These are phyloP conservation scores for Anas bahamensis DNA, from an alignment of 2,797 vertebrate genomes.

Conservation along the genomic window DNA sequence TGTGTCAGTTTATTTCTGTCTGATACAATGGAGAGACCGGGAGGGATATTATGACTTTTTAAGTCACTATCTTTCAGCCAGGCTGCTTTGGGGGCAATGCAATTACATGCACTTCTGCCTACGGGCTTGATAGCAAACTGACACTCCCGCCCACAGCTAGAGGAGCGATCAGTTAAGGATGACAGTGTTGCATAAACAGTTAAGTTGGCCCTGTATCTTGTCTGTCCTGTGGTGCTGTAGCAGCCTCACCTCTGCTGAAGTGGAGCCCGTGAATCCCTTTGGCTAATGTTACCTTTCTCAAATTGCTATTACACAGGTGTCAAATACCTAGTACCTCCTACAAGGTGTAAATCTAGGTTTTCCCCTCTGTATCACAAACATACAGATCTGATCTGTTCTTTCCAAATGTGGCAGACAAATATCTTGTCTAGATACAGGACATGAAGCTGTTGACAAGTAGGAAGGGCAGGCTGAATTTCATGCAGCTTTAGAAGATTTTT, in stretches of 20 bases:
- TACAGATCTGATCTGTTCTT: background rate
- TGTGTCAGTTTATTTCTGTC: background rate
- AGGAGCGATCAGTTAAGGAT: background rate
- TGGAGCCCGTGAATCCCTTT: background rate
- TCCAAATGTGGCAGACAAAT: background rate
- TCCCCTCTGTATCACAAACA: background rate
- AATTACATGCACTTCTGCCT: background rate
- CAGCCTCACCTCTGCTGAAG: background rate
- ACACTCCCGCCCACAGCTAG: background rate
- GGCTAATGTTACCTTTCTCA: background rate
- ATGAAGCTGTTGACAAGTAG: background rate
- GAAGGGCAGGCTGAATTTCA: background rate
- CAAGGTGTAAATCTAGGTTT: background rate
- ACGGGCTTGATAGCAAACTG: background rate
- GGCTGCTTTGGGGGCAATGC: background rate
- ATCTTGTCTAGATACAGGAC: background rate
- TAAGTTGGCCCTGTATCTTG: background rate
- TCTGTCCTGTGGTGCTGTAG: background rate
- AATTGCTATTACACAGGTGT: fast-evolving
- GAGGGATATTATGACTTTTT: background rate
- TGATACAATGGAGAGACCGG: background rate
- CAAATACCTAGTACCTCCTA: background rate
- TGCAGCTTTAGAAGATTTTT: background rate
- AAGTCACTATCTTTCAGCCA: background rate
- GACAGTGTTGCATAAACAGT: background rate